phyloP scores from a whole-genome alignment of 2,888 invertebrate genomes.

The Drosophila melanosoma region DNA sequence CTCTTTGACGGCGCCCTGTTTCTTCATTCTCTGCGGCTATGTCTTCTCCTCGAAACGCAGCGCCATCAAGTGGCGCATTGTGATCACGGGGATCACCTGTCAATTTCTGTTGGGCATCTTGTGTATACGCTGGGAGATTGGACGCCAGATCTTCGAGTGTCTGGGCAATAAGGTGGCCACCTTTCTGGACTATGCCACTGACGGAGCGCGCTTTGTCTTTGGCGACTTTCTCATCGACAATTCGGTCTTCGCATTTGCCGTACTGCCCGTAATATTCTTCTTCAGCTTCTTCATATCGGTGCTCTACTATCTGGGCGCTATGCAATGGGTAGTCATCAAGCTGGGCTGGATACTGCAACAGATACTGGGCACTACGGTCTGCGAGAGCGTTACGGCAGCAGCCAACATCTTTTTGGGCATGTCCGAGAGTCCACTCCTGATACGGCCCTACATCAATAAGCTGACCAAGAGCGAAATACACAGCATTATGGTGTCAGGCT shows the following conservation, averaged over 20 bases:
- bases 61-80: slow-evolving; percentile 91
- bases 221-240: slow-evolving; percentile 88
- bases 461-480: slow-evolving; percentile 96
- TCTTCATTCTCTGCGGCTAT: slow-evolving; percentile 88
- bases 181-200: slow-evolving; percentile 92
- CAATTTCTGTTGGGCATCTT: slow-evolving; percentile 94
- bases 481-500: slow-evolving; percentile 96
- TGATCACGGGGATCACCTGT: slow-evolving; percentile 91
- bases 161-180: slow-evolving; percentile 88
- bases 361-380: slow-evolving; percentile 94
- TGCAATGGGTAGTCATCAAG: slow-evolving; percentile 93
- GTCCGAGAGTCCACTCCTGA: slow-evolving; percentile 95
- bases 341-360: slow-evolving; percentile 91
- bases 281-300: slow-evolving; percentile 96
- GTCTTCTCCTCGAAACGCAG: slow-evolving; percentile 87
- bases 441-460: slow-evolving; percentile 92
- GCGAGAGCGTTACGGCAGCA: slow-evolving; percentile 96
- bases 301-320: slow-evolving; percentile 93
- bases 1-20: slow-evolving; percentile 88
- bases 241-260: slow-evolving; percentile 93
- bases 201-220: slow-evolving; percentile 94
- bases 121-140: slow-evolving; percentile 93
- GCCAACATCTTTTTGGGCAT: slow-evolving; percentile 97
- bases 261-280: slow-evolving; percentile 96
- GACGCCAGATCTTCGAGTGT: slow-evolving; percentile 88